phyloP scores from a whole-genome alignment of 2,797 vertebrate species.

The Chelon auratus region DNA sequence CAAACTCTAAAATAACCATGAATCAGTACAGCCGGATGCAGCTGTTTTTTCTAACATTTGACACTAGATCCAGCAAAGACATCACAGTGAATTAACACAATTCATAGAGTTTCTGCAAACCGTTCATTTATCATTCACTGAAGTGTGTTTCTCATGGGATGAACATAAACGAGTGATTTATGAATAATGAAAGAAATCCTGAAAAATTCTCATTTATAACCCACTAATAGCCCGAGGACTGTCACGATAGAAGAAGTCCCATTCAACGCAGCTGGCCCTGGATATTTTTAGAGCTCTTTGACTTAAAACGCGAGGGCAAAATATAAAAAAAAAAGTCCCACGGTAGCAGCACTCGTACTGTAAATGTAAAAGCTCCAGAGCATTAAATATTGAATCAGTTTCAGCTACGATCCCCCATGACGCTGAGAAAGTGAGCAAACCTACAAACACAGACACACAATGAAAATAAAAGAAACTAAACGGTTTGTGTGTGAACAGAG shows the following conservation, averaged over 20 bases:
- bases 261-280: not conserved
- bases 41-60: too few relatives aligned
- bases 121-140: not conserved
- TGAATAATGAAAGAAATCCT: conserved; percentile 7
- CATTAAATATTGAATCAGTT: not conserved
- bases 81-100: not conserved
- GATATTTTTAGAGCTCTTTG: conserved; percentile 32
- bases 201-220: conserved; percentile 20
- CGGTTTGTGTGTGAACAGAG: conserved; percentile 32
- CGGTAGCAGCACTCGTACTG: not conserved
- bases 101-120: not conserved
- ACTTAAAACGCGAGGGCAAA: conserved; percentile 20
- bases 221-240: not conserved
- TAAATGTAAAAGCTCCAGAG: not conserved
- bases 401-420: not conserved
- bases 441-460: conserved; percentile 20
- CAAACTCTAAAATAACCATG: too few relatives aligned
- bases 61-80: not conserved
- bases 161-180: conserved; percentile 12
- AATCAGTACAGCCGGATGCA: too few relatives aligned
- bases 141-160: not conserved
- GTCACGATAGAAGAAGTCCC: not conserved
- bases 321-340: not conserved
- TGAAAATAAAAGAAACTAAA: conserved; percentile 30
- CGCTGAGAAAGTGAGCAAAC: not conserved